Evolutionary conservation across 1,140 invertebrate species (phyloP), one percentile per base, ranked within the genome.

Genomic region (Caenorhabditis brenneri): DNA sequence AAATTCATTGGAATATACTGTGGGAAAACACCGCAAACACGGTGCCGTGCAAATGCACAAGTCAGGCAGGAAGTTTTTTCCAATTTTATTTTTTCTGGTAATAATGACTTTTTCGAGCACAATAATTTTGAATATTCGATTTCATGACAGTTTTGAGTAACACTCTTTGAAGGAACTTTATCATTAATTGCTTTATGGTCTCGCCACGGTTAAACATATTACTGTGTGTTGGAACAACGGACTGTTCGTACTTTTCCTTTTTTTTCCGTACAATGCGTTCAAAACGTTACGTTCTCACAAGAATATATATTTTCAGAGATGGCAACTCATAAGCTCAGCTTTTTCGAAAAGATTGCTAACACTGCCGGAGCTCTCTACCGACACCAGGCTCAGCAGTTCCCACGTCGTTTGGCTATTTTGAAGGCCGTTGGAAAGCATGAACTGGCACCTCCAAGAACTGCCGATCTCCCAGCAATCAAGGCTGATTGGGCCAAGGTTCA

Each of bases 401-500:
- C 88, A 22, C 89, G 89, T 22, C 86, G 88, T 42, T 92, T 97
- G 58, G 91, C 93, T 53, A 94, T 94, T 51, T 94, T 97, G 88
- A 89, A 94, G 90, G 95, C 94, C 89, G 98, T 97, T 91, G 96
- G 95, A 33, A 95, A 94, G 92, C 95, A 97, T 15, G 97, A 99
- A 93, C 91, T 99, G 79, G 93, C 93, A 31, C 97, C 97, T 80
- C 97, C 97, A 46, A 94, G 94, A 80, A 92, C 94, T 0, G 93
- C 92, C 80, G 96, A 98, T 88, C 94, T 97, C 87, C 94, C 95
- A 78, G 94, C 95, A 85, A 95, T 96, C 87, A 93, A 93, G 31
- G 92, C 86, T 81, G 91, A 92, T 79, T 93, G 97, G 86, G 84
- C 88, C 9, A 94, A 94, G 79, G 87, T 97, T 0, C 87, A 96